Base-by-base conservation (phyloP, 1,140 invertebrate genomes). In the Pectinophora gossypiella region DNA sequence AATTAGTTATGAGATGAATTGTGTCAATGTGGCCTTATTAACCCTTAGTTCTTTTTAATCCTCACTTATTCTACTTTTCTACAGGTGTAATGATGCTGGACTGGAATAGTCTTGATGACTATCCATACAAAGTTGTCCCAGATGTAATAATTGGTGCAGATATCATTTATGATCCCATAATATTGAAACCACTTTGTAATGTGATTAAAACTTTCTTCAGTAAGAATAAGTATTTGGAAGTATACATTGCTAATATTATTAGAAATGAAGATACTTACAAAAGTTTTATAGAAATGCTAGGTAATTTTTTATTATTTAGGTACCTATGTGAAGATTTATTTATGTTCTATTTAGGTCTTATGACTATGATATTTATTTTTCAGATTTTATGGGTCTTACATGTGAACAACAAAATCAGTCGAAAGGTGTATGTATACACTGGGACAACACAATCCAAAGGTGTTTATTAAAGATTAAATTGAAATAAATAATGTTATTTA, bases 91-190 rank as follows among this genome's bases (percentile, higher is more conserved):
- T 60, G 19, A 64, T 55, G 42, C 56, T 82, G 40, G 83, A 86
- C 54, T 86, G 83, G 83, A 75, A 76, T 56, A 15, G 65, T 35
- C 40, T 64, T 32, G 55, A 70, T 19, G 48, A 75, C 57, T 18
- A 73, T 16, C 23, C 52, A 13, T 19, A 52, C 19, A 21, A 54
- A 43, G 38, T 71, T 13, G 44, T 54, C 46, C 79, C 81, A 60
- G 79, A 86, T 57, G 63, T 83, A 23, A 55, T 86, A 20, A 78
- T 86, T 54, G 81, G 83, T 15, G 68, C 81, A 36, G 83, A 86
- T 64, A 85, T 86, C 52, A 70, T 85, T 7, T 85, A 82, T 72
- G 83, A 86, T 55, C 81, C 81, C 13, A 71, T 68, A 40, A 76
- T 83, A 65, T 57, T 86, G 40, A 10, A 70, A 45, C 64, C 79